Conservation (phyloP, 1,140 invertebrate species). For the Homarus americanus region DNA sequence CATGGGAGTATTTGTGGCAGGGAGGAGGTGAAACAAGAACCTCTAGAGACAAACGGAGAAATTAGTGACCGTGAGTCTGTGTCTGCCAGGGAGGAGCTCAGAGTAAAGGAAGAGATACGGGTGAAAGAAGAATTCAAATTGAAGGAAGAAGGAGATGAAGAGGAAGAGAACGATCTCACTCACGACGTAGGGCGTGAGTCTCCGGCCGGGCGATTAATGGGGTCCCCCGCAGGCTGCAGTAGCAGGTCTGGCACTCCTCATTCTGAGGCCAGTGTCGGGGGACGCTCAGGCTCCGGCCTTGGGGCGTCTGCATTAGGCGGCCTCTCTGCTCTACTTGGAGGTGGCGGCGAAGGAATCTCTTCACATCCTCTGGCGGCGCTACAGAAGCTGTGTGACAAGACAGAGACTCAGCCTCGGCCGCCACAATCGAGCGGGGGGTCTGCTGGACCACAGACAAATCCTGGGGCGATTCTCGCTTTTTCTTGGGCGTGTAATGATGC, state of each 20-base stretch:
- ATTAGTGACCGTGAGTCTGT: constrained; percentile 59
- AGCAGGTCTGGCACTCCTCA: constrained; percentile 80
- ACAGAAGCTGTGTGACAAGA: constrained; percentile 96
- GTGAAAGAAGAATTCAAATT: constrained; percentile 74
- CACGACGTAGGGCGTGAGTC: constrained; percentile 61
- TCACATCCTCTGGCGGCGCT: constrained; percentile 92
- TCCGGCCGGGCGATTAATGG: constrained; percentile 62
- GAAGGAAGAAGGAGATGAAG: constrained; percentile 64
- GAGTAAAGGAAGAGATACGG: constrained; percentile 74
- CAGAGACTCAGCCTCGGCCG: constrained; percentile 83
- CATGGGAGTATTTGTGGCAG: constrained; percentile 63
- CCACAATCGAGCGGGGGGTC: constrained; percentile 75
- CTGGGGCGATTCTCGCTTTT: constrained; percentile 91
- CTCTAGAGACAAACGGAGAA: constrained; percentile 59
- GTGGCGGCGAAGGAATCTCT: constrained; percentile 59
- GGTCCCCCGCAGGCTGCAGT: constrained; percentile 72
- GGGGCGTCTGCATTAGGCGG: constrained; percentile 63
- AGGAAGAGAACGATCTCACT: constrained; percentile 56
- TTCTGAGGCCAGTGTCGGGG: constrained; percentile 79
- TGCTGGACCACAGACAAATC: constrained; percentile 78
- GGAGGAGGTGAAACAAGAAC: constrained; percentile 68
- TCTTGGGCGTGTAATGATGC: constrained; percentile 96
- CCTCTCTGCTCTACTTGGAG: constrained; percentile 77
- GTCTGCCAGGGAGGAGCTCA: constrained; percentile 64
- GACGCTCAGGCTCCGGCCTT: constrained; percentile 65